Percentiles rank a stretch among this genome's conserved stretches.
Evolutionary conservation across 2,113 vertebrate species (phyloP).

Genomic region (Gasterosteus aculeatus): DNA sequence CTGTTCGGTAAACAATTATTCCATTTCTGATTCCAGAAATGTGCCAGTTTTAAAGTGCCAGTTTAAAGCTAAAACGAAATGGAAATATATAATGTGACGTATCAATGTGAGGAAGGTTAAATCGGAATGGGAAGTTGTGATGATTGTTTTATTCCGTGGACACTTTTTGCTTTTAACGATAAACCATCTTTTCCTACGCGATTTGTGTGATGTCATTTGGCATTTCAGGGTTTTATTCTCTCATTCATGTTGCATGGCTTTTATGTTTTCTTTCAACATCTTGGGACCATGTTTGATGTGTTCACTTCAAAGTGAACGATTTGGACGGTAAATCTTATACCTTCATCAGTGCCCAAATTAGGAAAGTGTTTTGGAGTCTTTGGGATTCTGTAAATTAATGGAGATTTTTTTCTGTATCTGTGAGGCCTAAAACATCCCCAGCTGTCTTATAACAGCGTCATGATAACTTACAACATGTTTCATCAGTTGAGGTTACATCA

Average conservation of each 20-base stretch:
- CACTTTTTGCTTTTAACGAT: no score
- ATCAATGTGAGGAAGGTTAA: no score
- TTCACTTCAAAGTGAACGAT: no score
- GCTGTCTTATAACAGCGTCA: conserved; percentile 12
- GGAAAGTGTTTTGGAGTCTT: not conserved
- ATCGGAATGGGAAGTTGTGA: no score
- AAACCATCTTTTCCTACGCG: no score
- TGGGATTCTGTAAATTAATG: not conserved
- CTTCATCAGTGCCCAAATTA: not conserved
- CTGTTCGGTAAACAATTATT: not conserved
- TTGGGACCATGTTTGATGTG: no score
- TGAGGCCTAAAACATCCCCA: not conserved
- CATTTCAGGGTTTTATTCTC: no score
- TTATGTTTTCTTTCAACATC: no score
- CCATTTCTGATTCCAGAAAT: not conserved
- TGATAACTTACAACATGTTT: conserved; percentile 32
- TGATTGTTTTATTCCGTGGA: no score
- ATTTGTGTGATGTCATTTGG: no score
- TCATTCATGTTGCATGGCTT: no score
- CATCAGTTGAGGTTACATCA: conserved; percentile 55
- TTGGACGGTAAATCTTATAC: not conserved
- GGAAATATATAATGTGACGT: no score
- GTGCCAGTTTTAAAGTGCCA: not conserved
- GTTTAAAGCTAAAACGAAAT: not conserved
- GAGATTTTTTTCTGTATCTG: not conserved